Evolutionary conservation across 2,888 invertebrate species (phyloP).

Genomic region (Platycheirus rosarum): DNA sequence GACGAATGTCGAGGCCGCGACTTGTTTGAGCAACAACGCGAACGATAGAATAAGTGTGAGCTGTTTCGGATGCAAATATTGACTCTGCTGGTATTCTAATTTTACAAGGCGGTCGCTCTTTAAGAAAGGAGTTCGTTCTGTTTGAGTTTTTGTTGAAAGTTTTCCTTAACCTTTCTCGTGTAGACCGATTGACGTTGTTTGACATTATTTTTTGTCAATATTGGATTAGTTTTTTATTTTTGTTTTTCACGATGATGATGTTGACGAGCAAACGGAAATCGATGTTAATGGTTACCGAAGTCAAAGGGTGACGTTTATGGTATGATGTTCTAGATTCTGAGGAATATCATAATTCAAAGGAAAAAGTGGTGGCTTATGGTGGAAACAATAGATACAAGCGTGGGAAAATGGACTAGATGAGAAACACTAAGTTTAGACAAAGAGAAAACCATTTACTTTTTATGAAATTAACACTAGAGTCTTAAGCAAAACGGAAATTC

Average conservation of each 20-base stretch:
- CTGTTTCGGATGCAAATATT: constrained; percentile 71
- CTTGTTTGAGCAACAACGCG: constrained; percentile 31
- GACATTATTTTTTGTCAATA: constrained; percentile 69
- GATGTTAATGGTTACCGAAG: constrained; percentile 65
- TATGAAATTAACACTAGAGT: too few relatives aligned
- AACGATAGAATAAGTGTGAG: constrained; percentile 58
- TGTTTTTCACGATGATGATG: constrained; percentile 27
- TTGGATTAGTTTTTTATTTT: constrained; percentile 38
- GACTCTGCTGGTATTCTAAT: constrained; percentile 67
- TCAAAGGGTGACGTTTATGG: constrained; percentile 36
- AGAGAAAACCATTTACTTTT: too few relatives aligned
- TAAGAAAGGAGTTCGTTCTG: constrained; percentile 47
- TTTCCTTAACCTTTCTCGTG: constrained; percentile 18
- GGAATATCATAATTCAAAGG: constrained; percentile 48
- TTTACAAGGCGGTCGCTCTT: constrained; percentile 68
- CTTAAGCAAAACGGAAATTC: too few relatives aligned
- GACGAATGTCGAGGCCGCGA: constrained; percentile 19
- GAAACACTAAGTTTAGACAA: too few relatives aligned
- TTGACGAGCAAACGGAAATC: constrained; percentile 66
- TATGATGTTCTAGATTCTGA: constrained; percentile 39
- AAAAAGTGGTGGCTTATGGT: constrained; percentile 16
- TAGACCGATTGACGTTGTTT: constrained; percentile 52
- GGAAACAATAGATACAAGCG: constrained; percentile 17
- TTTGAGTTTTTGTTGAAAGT: constrained; percentile 28
- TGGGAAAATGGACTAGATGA: neutral